These are phyloP conservation scores for Rhodinocichla rosea DNA, from an alignment of 2,113 vertebrate species.

Conservation along the genomic window DNA sequence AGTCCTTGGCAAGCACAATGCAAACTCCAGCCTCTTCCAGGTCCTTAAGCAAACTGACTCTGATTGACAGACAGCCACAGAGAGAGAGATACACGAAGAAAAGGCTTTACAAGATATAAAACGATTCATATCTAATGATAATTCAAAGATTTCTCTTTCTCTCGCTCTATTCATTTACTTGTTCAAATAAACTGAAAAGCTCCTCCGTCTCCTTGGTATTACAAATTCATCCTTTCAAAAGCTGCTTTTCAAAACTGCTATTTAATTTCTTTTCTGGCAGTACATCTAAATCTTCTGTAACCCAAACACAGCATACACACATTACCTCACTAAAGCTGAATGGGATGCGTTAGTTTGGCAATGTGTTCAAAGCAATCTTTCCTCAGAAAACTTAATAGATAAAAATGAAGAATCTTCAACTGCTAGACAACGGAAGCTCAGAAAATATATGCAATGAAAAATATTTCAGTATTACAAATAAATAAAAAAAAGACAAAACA, in stretches of 20 bases:
- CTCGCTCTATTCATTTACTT: background rate
- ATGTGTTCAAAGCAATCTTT: background rate
- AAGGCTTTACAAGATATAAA: background rate
- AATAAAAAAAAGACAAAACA: background rate
- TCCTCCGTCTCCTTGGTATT: background rate
- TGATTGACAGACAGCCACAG: background rate
- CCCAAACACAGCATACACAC: background rate
- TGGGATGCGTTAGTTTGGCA: background rate
- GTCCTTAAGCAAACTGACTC: background rate
- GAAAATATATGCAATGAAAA: background rate
- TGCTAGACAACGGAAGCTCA: background rate
- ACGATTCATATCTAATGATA: background rate
- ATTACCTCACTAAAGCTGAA: background rate
- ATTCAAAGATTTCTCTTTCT: background rate
- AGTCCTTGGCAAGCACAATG: background rate
- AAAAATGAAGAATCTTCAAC: background rate
- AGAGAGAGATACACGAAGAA: background rate
- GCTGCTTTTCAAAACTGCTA: background rate
- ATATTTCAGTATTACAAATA: background rate
- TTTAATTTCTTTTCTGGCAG: background rate
- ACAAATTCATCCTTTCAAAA: background rate
- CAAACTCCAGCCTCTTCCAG: background rate
- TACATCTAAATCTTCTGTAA: background rate
- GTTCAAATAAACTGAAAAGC: constrained; percentile 1
- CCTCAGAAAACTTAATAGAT: background rate